Evolutionary conservation across 1,140 invertebrate species (phyloP).

Genomic region (Brachionus manjavacas): DNA sequence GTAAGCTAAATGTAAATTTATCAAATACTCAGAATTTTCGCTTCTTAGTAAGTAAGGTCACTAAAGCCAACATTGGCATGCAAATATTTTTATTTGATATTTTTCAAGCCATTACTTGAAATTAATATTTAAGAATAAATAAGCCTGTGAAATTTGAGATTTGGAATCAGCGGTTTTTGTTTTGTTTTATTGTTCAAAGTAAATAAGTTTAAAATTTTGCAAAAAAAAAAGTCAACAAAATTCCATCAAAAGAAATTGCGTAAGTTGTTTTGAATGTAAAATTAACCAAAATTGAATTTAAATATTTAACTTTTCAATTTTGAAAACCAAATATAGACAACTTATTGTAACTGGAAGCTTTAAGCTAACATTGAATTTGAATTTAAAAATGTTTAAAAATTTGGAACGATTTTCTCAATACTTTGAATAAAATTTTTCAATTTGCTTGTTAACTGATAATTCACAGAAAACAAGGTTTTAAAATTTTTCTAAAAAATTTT

Average conservation of each 20-base stretch:
- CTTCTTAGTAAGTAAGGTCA: neutral
- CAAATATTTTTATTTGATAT: constrained; percentile 28
- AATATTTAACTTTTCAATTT: neutral
- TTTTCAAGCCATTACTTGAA: neutral
- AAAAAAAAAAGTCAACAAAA: neutral
- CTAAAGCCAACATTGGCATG: constrained; percentile 11
- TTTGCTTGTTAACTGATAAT: no score
- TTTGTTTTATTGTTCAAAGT: neutral
- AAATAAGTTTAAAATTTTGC: neutral
- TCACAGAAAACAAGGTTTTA: no score
- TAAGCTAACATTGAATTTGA: neutral
- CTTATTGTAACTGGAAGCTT: neutral
- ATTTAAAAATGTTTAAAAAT: neutral
- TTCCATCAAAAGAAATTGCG: neutral
- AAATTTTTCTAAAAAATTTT: no score
- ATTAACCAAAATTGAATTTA: neutral
- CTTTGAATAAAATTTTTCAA: no score
- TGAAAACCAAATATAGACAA: neutral
- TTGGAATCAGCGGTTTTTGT: neutral
- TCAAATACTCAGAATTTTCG: neutral
- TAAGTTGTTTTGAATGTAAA: neutral
- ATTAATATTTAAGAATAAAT: neutral
- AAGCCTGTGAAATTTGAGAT: neutral
- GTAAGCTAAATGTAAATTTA: constrained; percentile 7
- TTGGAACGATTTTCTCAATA: no score